Evolutionary conservation across 1,140 invertebrate genomes (phyloP), one percentile per base, ranked within the genome.

Genomic region (Cyclina sinensis): DNA sequence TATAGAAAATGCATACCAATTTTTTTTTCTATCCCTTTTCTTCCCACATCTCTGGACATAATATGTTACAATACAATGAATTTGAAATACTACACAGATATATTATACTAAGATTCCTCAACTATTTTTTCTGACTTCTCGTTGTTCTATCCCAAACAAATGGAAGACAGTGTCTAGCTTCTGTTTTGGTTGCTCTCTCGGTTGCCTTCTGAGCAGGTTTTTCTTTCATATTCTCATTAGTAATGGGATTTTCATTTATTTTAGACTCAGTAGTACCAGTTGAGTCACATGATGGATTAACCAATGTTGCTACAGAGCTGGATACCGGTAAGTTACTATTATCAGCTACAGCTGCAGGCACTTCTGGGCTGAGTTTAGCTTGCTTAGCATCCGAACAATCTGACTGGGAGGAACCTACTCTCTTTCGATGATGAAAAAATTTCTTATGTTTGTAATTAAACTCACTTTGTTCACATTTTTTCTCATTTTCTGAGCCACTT

Each of bases 371-470:
- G 0, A 81, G 16, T 51, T 86, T 89, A 21, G 54, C 21, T n/a
- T 80, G 74, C 62, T 89, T 89, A 21, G 74, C n/a, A 3, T 70
- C 68, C 14, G 78, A 54, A 18, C 35, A 78, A 35, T 82, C 81
- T 32, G 27, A 48, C 57, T 81, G 37, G n/a, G 39, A 57, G 32
- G 32, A 51, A 74, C 86, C 90, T 1, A 79, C 48, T 37, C 93
- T 86, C 57, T 92, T 92, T 30, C 91, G 86, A 81, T 93, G 88
- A 43, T 79, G 83, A 59, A 89, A 86, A 79, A 94, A 94, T 68
- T 94, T 94, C 83, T 94, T 94, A 87, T 94, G 93, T 48, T 93
- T 91, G 81, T 94, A 94, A 27, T 89, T 85, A 59, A 76, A 88
- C 37, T 92, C 48, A 48, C 70, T 74, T 14, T 91, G 84, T 11